Base-by-base conservation (phyloP, 2,113 vertebrate species). In the Madoqua kirkii region DNA sequence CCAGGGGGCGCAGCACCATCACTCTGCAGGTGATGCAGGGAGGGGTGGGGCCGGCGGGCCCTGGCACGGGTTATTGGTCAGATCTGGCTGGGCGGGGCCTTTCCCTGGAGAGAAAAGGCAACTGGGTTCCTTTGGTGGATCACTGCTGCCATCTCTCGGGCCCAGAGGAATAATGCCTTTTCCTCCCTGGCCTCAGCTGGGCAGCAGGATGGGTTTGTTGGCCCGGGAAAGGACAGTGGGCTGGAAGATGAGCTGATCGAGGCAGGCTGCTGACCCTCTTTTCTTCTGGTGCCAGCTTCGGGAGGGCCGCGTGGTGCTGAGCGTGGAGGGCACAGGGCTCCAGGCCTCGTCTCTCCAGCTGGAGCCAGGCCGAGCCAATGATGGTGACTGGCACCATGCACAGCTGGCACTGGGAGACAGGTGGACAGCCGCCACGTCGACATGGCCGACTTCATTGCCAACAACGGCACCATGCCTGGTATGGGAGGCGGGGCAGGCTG, bases 391-490 rank as follows among this genome's bases (percentile, higher is more conserved):
- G 99, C 99, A 99, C 97, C 99, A 99, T 52, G 62, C 99, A 40
- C 99, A 99, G 97, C 96, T 99, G 97, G 99, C 99, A 27, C 98
- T 99, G 40, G 98, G 98, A 95, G 99, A n/a, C 99, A 98, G 7
- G 99, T 99, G 7, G 99, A 99, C 98, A 99, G 99, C 98, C 99
- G 98, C 87, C 99, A 98, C 0, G 93, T 99, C 5, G 99, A 99
- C 98, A 99, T 99, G 99, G 99, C 99, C 0, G 98, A 99, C 97
- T 99, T 99, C 99, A 99, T 99, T 25, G 99, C 99, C 78, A 99
- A 99, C 98, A 99, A 99, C 0, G 99, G 99, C 98, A 99, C 99
- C 3, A 84, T 99, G 91, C 99, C 99, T 29, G 99, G 99, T 99
- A 98, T 3, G 96, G 33, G 0, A 45, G 36, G 6, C 4, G 1